Evolutionary conservation across 2,888 invertebrate genomes (phyloP), one percentile per base, ranked within the genome.

Genomic region (Latheticus oryzae): DNA sequence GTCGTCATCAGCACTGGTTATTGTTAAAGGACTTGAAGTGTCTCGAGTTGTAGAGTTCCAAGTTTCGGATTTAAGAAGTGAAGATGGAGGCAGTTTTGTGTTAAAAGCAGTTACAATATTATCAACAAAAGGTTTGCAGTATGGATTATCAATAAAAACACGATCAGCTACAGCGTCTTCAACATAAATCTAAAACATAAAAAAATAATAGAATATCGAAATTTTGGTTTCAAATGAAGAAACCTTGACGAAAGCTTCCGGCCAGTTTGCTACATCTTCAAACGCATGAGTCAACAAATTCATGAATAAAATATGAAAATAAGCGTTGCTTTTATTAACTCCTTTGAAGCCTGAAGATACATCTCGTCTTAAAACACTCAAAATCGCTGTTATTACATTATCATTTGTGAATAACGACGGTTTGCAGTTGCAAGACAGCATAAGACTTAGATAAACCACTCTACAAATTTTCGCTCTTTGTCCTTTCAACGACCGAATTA

Each of bases 131-230:
- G 90, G 88, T 71, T 91, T 90, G 76, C 96, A 96, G 79, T 93
- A 91, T 0, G 91, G 87, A 68, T 91, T 88, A 75, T 97, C 97
- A 11, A 97, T 93, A 95, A 97, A 97, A 64, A 91, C 85, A 23
- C 97, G 83, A 72, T 98, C 97, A 30, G 93, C 94, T 1, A 95
- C 81, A 0, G 96, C 93, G 81, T 98, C 97, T 73, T 98, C 97
- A 57, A 97, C 88, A 76, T 95, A 97, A 0, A 93, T 85, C 88
- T 93, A 32, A 24, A 47, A 55, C 48, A 9, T 11, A 12, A n/a
- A n/a, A n/a, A 17, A 4, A 38, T 16, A 8, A 5, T 19, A 19
- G 21, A 19, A 5, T 19, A 19, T 5, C 5, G 12, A 9, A 5
- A 33, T 13, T 33, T 33, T 5, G 2, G n/a, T 19, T 19, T 1